phyloP scores from a whole-genome alignment of 1,140 invertebrate species.

The Cataglyphis hispanica region DNA sequence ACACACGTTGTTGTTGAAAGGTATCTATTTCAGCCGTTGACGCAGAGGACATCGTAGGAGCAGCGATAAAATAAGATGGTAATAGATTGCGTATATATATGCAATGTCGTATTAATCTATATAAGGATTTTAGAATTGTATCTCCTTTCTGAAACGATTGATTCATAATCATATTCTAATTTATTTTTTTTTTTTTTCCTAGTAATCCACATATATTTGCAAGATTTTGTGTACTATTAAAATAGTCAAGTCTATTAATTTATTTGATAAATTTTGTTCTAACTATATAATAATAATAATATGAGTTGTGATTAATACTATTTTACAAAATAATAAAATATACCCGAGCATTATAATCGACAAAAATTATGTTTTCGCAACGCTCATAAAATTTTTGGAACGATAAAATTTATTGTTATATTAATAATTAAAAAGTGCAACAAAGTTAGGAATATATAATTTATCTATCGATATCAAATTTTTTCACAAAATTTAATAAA shows the following conservation, averaged over 20 bases:
- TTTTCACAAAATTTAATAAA: neutral
- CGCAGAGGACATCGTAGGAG: neutral
- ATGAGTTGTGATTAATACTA: neutral
- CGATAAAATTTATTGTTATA: neutral
- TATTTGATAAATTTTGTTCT: slow-evolving; percentile 6
- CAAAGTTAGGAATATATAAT: neutral
- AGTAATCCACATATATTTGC: neutral
- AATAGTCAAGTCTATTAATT: slow-evolving; percentile 1
- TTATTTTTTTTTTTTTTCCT: neutral
- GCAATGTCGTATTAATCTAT: too few relatives aligned
- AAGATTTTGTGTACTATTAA: neutral
- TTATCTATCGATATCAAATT: neutral
- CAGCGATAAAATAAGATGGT: slow-evolving; percentile 4
- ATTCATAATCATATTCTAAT: neutral
- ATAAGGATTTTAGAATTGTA: neutral
- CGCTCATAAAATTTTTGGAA: neutral
- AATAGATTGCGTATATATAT: neutral
- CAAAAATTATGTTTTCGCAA: neutral
- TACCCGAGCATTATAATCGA: neutral
- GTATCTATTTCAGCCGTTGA: neutral
- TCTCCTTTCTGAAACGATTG: slow-evolving; percentile 32
- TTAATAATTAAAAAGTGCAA: neutral
- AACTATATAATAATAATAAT: neutral
- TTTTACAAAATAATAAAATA: slow-evolving; percentile 14
- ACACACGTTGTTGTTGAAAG: neutral